A percentile compares a stretch with the other conserved stretches of the same genome.
Conservation (phyloP, 2,888 invertebrate genomes). For the Leptopterna dolabrata region DNA sequence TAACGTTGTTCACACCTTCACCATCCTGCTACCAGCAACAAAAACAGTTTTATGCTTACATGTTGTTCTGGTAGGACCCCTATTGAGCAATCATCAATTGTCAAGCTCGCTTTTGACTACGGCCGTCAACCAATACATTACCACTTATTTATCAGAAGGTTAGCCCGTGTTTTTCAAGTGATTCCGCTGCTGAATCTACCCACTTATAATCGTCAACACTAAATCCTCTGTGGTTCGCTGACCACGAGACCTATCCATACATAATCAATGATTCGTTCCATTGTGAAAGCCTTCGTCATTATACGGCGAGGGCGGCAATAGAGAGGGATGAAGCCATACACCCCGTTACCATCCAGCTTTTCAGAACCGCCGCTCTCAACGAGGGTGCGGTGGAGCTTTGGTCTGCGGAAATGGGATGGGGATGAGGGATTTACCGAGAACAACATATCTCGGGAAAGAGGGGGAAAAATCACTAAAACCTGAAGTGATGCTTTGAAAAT, state of each 20-base stretch:
- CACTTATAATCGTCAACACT: conserved; percentile 4
- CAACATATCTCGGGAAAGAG: conserved; percentile 9
- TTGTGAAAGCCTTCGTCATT: conserved; percentile 22
- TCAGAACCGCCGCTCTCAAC: background rate
- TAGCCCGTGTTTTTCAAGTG: background rate
- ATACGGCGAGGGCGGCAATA: background rate
- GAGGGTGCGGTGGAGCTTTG: conserved; percentile 6
- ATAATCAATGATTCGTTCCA: conserved; percentile 24
- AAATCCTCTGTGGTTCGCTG: conserved; percentile 14
- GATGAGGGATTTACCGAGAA: conserved; percentile 10
- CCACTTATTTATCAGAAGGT: background rate
- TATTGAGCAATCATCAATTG: no score
- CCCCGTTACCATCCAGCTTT: conserved; percentile 24
- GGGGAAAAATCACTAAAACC: conserved; percentile 2
- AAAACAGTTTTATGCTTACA: no score
- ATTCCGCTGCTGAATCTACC: background rate
- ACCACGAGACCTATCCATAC: conserved; percentile 23
- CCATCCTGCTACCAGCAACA: no score
- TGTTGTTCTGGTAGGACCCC: no score
- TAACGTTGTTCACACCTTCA: no score
- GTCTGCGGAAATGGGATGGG: background rate
- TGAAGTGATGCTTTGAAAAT: background rate
- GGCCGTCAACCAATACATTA: background rate
- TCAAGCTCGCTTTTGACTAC: background rate
- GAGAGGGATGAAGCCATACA: background rate